phyloP scores from a whole-genome alignment of 2,797 vertebrate genomes.

The Dendrocincla tyrannina region DNA sequence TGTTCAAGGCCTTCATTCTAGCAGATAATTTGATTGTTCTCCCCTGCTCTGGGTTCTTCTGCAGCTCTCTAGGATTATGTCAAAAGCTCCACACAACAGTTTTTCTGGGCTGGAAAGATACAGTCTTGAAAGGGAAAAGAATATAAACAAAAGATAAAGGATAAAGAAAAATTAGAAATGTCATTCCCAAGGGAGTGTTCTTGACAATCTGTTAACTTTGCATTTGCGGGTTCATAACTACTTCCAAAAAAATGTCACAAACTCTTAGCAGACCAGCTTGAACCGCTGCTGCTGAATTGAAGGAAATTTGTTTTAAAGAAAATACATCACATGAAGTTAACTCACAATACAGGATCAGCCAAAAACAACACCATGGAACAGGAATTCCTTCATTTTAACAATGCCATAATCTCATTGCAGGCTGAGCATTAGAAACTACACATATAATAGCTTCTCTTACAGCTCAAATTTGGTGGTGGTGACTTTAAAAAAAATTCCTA shows the following conservation, averaged over 20 bases:
- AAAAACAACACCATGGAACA: constrained; percentile 71
- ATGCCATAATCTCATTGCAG: constrained; percentile 57
- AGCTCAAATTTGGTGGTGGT: constrained; percentile 8
- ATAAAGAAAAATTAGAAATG: constrained; percentile 46
- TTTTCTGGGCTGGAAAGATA: not conserved
- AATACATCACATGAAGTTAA: constrained; percentile 76
- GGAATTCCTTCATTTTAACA: constrained; percentile 77
- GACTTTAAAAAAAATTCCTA: not conserved
- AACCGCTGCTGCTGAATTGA: constrained; percentile 77
- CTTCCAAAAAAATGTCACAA: constrained; percentile 62
- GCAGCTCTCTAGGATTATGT: not conserved
- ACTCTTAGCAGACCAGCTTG: constrained; percentile 62
- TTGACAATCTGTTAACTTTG: constrained; percentile 43
- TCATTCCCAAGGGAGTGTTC: constrained; percentile 56
- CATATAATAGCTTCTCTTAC: constrained; percentile 36
- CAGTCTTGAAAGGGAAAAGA: not conserved
- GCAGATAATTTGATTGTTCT: not conserved
- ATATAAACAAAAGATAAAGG: constrained; percentile 41
- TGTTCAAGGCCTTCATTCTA: not conserved
- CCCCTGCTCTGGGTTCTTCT: not conserved
- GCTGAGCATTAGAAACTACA: constrained; percentile 29
- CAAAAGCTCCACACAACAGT: not conserved
- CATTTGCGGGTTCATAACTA: not conserved
- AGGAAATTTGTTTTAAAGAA: constrained; percentile 81
- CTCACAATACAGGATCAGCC: constrained; percentile 66